Conservation (phyloP, 2,113 vertebrate genomes). For the Glaucidium brasilianum region DNA sequence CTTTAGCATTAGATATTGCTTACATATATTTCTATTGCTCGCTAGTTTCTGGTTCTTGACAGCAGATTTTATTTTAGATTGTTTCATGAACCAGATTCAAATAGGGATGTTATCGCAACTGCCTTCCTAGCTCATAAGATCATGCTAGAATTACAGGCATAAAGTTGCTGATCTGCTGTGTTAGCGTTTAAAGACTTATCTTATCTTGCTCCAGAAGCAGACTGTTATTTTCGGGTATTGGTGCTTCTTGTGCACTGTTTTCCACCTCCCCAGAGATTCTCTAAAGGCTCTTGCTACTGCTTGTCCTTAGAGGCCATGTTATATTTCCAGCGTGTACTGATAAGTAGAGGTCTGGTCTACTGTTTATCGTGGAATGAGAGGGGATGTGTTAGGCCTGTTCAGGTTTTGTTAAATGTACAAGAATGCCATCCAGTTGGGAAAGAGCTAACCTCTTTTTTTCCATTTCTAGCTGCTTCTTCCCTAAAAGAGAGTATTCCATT, state of each 20-base stretch:
- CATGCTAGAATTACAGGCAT: not conserved
- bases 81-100: not conserved
- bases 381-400: not conserved
- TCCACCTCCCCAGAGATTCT: not conserved
- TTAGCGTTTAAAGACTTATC: not conserved
- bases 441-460: not conserved
- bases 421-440: not conserved
- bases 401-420: not conserved
- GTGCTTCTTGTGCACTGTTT: conserved; percentile 10
- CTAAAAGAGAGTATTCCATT: not conserved
- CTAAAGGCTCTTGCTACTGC: not conserved
- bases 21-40: not conserved
- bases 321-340: not conserved
- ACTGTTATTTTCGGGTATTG: conserved; percentile 46
- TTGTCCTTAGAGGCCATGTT: not conserved
- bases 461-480: not conserved
- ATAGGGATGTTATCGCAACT: not conserved
- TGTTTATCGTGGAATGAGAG: not conserved
- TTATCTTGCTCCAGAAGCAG: conserved; percentile 29
- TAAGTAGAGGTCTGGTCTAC: conserved; percentile 11
- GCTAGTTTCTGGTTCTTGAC: not conserved
- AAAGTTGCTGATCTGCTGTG: conserved; percentile 1
- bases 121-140: not conserved
- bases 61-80: conserved; percentile 15
- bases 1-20: not conserved